Evolutionary conservation across 2,797 vertebrate species (phyloP), one percentile per base, ranked within the genome.

Genomic region (Anas bernieri): DNA sequence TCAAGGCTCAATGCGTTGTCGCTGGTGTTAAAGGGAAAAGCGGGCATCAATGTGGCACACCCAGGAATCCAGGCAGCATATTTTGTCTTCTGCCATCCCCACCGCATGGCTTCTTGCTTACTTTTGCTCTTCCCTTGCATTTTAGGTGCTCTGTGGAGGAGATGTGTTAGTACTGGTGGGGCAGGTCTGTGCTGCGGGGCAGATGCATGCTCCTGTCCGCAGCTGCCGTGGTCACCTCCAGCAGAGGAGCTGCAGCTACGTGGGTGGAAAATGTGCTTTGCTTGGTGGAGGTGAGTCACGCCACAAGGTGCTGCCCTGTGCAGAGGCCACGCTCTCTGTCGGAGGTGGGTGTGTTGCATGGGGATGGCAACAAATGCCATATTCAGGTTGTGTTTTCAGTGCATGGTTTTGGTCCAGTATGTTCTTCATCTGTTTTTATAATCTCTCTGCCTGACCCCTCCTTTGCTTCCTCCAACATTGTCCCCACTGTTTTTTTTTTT

Each of bases 211-310:
- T 74, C 50, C 45, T 37, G 70, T 64, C 75, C 3, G 2, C 70
- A 66, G 31, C 28, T 7, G 3, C 0, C 0, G 4, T 30, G 16
- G 46, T 67, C 81, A 93, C 33, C 39, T 80, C 41, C 33, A 37
- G 61, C 84, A 88, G 35, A 91, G 68, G 43, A 83, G 59, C 56
- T 92, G 68, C 46, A 74, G 56, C 79, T 59, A 10, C 1, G 26
- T 70, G 84, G 81, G 75, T 89, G 75, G 93, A 85, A 84, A 82
- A 91, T 52, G 26, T 54, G 70, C 84, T 91, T 83, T 87, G 37
- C 43, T 90, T 50, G 43, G 43, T 59, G 74, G 22, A 67, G 55
- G n/a, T 92, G 84, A 92, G 64, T 92, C 94, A 82, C 2, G 35
- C 17, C 23, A 16, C 37, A 45, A 83, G 72, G 52, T 2, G 48